Conservation (phyloP, 2,797 vertebrate genomes). For the Sparidentex hasta region DNA sequence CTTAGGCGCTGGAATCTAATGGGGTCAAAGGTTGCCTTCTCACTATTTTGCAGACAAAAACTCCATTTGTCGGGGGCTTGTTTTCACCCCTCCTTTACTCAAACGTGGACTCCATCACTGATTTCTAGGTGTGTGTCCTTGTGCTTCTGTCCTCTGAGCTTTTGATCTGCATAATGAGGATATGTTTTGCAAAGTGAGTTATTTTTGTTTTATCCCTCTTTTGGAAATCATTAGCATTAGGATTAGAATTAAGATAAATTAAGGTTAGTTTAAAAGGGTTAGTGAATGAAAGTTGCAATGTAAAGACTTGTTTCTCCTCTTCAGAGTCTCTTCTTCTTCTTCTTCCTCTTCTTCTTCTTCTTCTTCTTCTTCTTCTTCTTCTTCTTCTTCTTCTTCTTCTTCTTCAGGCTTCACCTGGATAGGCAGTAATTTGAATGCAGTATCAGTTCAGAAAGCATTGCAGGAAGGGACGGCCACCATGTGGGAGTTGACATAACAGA, state of each 20-base stretch:
- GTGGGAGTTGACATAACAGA: conserved; percentile 56
- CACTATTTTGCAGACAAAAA: conserved; percentile 33
- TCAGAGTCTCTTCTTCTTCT: not conserved
- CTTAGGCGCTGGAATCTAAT: conserved; percentile 15
- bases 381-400: not conserved
- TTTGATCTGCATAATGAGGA: conserved; percentile 3
- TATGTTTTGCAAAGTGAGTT: conserved; percentile 11
- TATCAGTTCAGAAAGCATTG: conserved; percentile 40
- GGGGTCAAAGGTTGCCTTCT: conserved; percentile 59
- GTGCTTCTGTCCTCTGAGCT: not conserved
- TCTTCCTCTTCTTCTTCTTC: not conserved
- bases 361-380: too few species aligned
- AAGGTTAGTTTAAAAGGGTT: not conserved
- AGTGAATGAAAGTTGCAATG: not conserved
- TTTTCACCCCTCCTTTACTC: not conserved
- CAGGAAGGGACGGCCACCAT: conserved; percentile 33
- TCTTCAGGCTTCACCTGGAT: not conserved
- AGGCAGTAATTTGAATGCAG: conserved; percentile 17
- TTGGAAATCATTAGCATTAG: too few species aligned
- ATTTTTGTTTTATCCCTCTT: not conserved
- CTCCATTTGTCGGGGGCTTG: conserved; percentile 21
- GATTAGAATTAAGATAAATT: not conserved
- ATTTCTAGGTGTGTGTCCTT: conserved; percentile 20
- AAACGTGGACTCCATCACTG: not conserved
- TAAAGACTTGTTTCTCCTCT: not conserved